A percentile compares a stretch with the other conserved stretches of the same genome.
Evolutionary conservation across 2,888 invertebrate species (phyloP).

Genomic region (Pachliopta kotzebuea): DNA sequence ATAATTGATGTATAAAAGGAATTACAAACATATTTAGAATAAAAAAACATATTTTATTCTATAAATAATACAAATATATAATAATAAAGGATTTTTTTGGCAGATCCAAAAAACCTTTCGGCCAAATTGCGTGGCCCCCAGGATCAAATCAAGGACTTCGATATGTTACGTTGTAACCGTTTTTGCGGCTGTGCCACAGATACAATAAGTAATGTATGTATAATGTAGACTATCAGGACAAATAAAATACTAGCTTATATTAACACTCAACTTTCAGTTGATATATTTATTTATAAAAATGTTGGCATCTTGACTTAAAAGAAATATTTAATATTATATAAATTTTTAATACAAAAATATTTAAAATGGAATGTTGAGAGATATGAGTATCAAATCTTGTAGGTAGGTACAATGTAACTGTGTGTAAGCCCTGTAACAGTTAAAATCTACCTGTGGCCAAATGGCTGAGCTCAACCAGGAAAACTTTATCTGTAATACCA

Average conservation of each 20-base stretch:
- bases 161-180: no score
- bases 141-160: no score
- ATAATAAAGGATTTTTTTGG: no score
- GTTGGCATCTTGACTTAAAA: background rate
- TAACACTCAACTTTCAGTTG: constrained; percentile 6
- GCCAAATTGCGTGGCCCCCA: no score
- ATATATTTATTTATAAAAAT: background rate
- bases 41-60: no score
- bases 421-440: background rate
- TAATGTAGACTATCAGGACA: background rate
- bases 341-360: background rate
- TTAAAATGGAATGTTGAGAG: constrained; percentile 11
- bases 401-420: constrained; percentile 23
- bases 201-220: background rate
- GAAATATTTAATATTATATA: background rate
- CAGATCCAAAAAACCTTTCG: no score
- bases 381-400: constrained; percentile 20
- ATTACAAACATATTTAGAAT: background rate
- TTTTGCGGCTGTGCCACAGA: no score
- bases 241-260: constrained; percentile 1
- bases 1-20: background rate
- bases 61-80: no score
- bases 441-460: background rate
- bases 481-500: background rate
- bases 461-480: background rate